phyloP scores from a whole-genome alignment of 2,113 vertebrate species.

The Urocynchramus pylzowi region DNA sequence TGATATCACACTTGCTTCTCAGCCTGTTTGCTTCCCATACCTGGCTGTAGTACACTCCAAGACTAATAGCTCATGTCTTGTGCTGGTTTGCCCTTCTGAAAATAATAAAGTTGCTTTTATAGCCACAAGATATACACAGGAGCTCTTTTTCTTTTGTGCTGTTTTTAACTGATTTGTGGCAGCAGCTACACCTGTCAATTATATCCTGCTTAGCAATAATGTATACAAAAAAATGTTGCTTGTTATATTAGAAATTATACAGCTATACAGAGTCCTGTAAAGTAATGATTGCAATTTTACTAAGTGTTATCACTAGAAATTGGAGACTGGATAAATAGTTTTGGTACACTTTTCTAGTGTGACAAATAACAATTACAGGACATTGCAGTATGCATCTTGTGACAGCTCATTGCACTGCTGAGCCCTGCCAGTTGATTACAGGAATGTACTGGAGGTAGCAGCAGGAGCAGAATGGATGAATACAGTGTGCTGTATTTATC shows the following conservation, averaged over 20 bases:
- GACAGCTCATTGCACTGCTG: background rate
- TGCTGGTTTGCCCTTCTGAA: background rate
- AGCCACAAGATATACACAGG: background rate
- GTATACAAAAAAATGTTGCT: background rate
- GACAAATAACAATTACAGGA: background rate
- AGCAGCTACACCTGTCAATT: background rate
- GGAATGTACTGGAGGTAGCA: background rate
- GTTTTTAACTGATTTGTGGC: background rate
- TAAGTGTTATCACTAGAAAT: background rate
- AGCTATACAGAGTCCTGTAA: background rate
- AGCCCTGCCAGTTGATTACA: background rate
- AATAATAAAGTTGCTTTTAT: background rate
- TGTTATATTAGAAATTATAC: background rate
- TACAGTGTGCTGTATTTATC: background rate
- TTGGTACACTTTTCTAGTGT: background rate
- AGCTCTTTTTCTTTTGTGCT: background rate
- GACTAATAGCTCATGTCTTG: background rate
- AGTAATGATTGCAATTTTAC: conserved; percentile 1
- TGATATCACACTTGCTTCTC: background rate
- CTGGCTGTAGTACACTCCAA: background rate
- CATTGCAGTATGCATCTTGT: background rate
- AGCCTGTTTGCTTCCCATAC: background rate
- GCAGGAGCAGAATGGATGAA: background rate
- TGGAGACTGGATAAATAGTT: background rate
- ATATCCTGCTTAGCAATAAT: background rate